These are phyloP conservation scores for Andinoacara biseriatus DNA, from an alignment of 2,113 vertebrate genomes.

Conservation along the genomic window DNA sequence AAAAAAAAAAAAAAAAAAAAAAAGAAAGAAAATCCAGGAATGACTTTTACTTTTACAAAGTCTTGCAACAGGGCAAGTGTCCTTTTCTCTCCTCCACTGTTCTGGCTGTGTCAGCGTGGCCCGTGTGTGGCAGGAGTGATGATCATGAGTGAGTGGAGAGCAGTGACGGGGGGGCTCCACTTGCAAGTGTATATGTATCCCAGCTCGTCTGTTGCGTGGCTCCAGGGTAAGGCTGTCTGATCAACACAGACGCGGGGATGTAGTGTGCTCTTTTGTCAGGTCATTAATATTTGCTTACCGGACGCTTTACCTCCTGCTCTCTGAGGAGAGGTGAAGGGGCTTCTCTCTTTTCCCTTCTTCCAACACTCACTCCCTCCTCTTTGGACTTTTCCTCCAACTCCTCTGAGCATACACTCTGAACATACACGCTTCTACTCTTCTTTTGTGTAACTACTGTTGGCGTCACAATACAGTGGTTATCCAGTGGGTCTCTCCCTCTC, in stretches of 20 bases:
- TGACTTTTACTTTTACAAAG: conserved; percentile 42
- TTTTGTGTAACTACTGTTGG: conserved; percentile 36
- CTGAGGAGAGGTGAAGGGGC: conserved; percentile 21
- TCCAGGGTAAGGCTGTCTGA: conserved; percentile 45
- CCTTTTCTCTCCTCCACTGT: conserved; percentile 54
- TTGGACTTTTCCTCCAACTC: conserved; percentile 54
- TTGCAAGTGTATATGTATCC: conserved; percentile 21
- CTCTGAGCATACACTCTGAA: conserved; percentile 9
- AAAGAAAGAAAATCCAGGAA: conserved; percentile 27
- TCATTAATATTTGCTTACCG: conserved; percentile 77
- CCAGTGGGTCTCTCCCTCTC: conserved; percentile 48
- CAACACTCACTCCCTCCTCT: conserved; percentile 28
- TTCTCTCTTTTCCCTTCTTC: conserved; percentile 54
- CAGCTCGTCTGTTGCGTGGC: conserved; percentile 16
- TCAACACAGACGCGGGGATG: conserved; percentile 34
- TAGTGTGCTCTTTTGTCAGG: conserved; percentile 40
- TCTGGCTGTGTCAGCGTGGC: conserved; percentile 65
- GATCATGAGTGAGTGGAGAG: conserved; percentile 57
- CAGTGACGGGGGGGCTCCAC: conserved; percentile 30
- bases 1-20: neutral
- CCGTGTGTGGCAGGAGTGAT: conserved; percentile 39
- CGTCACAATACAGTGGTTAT: conserved; percentile 50
- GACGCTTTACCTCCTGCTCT: conserved; percentile 67
- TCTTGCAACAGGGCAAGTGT: conserved; percentile 14
- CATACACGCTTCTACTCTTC: conserved; percentile 28